Evolutionary conservation across 2,113 vertebrate genomes (phyloP).

Genomic region (Seriola aureovittata): DNA sequence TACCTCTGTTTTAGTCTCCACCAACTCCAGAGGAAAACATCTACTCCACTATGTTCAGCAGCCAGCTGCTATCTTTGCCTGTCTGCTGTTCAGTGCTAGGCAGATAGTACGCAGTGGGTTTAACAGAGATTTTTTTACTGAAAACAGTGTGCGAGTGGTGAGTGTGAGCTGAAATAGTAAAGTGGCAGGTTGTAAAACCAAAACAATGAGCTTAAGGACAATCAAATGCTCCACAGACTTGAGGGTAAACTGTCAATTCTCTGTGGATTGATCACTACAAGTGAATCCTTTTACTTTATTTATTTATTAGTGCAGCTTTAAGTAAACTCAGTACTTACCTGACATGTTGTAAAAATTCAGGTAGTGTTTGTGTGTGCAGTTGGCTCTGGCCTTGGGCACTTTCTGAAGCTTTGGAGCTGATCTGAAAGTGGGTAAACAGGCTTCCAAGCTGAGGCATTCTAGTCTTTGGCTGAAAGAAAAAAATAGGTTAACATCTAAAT

Average conservation of each 20-base stretch:
- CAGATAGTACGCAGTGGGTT: neutral
- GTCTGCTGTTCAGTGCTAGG: neutral
- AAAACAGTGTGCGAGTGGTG: neutral
- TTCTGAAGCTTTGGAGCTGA: conserved; percentile 55
- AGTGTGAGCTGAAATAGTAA: neutral
- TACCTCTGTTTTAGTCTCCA: no score
- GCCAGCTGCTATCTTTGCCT: neutral
- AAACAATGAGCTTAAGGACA: neutral
- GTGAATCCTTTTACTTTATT: neutral
- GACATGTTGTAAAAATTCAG: conserved; percentile 73
- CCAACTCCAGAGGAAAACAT: no score
- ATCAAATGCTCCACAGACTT: neutral
- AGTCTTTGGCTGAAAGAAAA: conserved; percentile 14
- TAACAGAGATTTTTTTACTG: neutral
- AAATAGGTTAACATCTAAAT: neutral
- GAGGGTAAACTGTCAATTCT: neutral
- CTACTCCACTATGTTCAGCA: no score
- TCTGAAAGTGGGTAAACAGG: conserved; percentile 69
- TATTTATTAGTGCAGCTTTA: neutral
- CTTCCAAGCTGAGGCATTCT: conserved; percentile 76
- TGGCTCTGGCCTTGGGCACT: conserved; percentile 30
- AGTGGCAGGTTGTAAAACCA: neutral
- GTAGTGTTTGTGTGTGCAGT: conserved; percentile 44
- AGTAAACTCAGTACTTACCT: conserved; percentile 54
- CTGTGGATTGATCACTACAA: neutral